Base-by-base conservation (phyloP, 2,113 vertebrate genomes). In the Nothocercus julius region DNA sequence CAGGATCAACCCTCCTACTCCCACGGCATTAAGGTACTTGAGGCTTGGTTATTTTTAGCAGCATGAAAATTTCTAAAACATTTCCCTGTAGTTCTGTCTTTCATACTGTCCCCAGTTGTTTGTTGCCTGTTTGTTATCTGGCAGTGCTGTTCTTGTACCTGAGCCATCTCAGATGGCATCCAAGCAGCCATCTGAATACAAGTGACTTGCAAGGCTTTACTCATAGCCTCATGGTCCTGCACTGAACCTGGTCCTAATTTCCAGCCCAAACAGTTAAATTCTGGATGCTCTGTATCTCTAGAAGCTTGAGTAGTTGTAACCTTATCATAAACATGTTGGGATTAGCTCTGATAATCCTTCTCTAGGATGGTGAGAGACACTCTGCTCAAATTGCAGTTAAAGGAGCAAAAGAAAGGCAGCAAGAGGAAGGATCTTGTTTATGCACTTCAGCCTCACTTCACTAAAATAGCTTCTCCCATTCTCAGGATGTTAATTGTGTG, bases 381-480 rank as follows among this genome's bases (percentile, higher is more conserved):
- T 73, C 2, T 32, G 36, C 70, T 54, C 88, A 76, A 78, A 59
- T 13, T 83, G 25, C 56, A 61, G 18, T 3, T 88, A 53, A 59
- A 82, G 47, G 28, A 88, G 63, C 8, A n/a, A 67, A 83, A 77
- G 45, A 70, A 36, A 68, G 56, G 34, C 25, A 82, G 40, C 27
- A 89, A 64, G 11, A 42, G 67, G 34, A 93, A 93, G 51, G 38
- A 76, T 8, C 25, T 90, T 58, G 13, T 82, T 92, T 76, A 58
- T 76, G 93, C 91, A 34, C 58, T 62, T 5, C 25, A 81, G 28
- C 78, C 76, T 91, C 47, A 47, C 47, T 81, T 89, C 61, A 80
- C 42, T 93, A 58, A 81, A 90, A 83, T 62, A 88, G 62, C 58
- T 36, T n/a, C 44, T 94, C 87, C 91, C 32, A 34, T 93, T 93